Evolutionary conservation across 1,140 invertebrate genomes (phyloP), one percentile per base, ranked within the genome.

Genomic region (Plectus sambesii): DNA sequence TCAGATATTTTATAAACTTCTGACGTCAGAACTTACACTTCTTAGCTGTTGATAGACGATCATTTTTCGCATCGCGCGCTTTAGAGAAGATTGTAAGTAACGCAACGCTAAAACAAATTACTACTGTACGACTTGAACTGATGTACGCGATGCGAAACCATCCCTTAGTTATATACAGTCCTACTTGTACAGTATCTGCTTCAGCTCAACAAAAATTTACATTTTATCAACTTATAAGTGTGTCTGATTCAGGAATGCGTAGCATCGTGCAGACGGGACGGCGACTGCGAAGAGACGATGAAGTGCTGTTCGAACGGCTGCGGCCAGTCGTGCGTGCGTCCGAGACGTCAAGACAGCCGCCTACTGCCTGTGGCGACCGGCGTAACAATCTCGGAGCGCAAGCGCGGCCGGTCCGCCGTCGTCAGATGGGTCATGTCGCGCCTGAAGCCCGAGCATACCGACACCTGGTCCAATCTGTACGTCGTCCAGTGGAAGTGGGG

Each of bases 401-500:
- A 64, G 48, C 19, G 62, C 24, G 66, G 58, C 36, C 42, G 61
- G 61, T 61, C 57, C 8, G 62, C 62, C 2, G 53, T 66, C 42
- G 47, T 64, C 20, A 50, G 63, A 22, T 64, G 62, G 62, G 47
- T 55, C 3, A 58, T 67, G 48, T 58, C 60, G 23, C 27, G 54
- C 36, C 40, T 64, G 46, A 49, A 57, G 1, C 53, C 47, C 20
- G 42, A 59, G 19, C 62, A 64, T 23, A 50, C 43, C 1, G 30
- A 50, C n/a, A 56, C 63, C 22, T 56, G 58, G 35, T 50, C 63
- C 2, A 66, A 64, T 41, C 39, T 64, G 8, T 64, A 55, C 38
- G 55, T 64, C 12, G 49, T 64, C 23, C 62, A 64, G 45, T 64
- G 62, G 62, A 38, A 61, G 19, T 64, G 62, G 62, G 58, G 61